phyloP scores from a whole-genome alignment of 2,113 vertebrate species.

The Stictonetta naevosa region DNA sequence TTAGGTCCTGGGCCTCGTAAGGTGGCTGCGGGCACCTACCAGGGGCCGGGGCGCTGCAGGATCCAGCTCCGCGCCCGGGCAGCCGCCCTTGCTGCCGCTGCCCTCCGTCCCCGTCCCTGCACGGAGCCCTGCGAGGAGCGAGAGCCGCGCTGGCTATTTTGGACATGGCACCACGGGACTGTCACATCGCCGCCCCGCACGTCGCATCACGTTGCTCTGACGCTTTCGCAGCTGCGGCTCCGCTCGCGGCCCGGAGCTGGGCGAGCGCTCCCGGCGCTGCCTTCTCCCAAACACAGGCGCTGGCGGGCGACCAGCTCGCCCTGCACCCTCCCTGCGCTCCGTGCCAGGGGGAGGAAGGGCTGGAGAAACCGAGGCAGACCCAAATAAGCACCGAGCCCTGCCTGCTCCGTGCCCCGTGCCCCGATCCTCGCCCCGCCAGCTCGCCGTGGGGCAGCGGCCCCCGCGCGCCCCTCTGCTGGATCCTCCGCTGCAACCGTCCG shows the following conservation, averaged over 20 bases:
- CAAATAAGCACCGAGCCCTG: background rate
- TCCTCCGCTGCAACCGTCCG: background rate
- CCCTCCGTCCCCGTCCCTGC: background rate
- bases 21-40: too few relatives aligned
- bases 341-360: background rate
- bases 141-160: slow-evolving; percentile 46
- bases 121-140: background rate
- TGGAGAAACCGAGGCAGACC: background rate
- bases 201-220: slow-evolving; percentile 41
- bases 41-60: background rate
- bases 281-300: slow-evolving; percentile 22
- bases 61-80: rapidly evolving
- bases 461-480: background rate
- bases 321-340: background rate
- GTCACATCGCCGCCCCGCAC: slow-evolving; percentile 14
- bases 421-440: rapidly evolving
- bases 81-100: background rate
- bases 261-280: background rate
- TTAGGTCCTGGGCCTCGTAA: too few relatives aligned
- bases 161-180: slow-evolving; percentile 52
- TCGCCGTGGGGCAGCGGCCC: background rate
- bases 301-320: background rate
- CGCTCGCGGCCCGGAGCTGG: background rate
- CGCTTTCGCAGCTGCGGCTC: background rate
- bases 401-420: background rate